Evolutionary conservation across 2,888 invertebrate species (phyloP), one percentile per base, ranked within the genome.

Genomic region (Vesta saturnalis): DNA sequence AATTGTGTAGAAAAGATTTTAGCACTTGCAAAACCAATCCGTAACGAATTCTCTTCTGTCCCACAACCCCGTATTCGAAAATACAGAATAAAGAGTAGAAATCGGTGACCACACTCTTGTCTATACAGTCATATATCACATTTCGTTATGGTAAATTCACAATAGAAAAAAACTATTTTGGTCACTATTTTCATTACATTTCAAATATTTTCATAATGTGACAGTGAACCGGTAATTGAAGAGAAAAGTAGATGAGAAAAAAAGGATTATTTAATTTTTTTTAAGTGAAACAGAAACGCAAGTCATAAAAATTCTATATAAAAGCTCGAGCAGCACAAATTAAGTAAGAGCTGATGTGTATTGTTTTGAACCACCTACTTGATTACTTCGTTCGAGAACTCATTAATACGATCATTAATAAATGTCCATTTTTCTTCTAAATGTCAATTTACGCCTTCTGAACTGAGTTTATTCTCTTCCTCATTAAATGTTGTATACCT

Each of bases 351-450:
- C 69, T 70, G 70, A 72, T 64, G 70, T 57, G 57, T 71, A 72
- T 72, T 72, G 70, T 74, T 73, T 71, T 65, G 71, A 72, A 76
- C 76, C 74, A 74, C 73, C 76, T 76, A 74, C 76, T 77, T 77
- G 77, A 77, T 76, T 77, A 76, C 74, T 73, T 77, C 76, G 77
- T 79, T 78, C 77, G 73, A 74, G 75, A 77, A 72, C 70, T 75
- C 75, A 76, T 76, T 78, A 76, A 77, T 74, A 73, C 71, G 68
- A 69, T 71, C 72, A 71, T 67, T 62, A 67, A 67, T 64, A 52
- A 66, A 47, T 68, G 60, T 68, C 64, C 64, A 68, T 68, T 64
- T 60, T 64, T 63, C 60, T 64, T 56, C 56, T 64, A 52, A 30
- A 58, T 67, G 59, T 62, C 61, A 67, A 67, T 60, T 52, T 52